phyloP scores from a whole-genome alignment of 2,888 invertebrate species.

The Chloroclystis v-ata region DNA sequence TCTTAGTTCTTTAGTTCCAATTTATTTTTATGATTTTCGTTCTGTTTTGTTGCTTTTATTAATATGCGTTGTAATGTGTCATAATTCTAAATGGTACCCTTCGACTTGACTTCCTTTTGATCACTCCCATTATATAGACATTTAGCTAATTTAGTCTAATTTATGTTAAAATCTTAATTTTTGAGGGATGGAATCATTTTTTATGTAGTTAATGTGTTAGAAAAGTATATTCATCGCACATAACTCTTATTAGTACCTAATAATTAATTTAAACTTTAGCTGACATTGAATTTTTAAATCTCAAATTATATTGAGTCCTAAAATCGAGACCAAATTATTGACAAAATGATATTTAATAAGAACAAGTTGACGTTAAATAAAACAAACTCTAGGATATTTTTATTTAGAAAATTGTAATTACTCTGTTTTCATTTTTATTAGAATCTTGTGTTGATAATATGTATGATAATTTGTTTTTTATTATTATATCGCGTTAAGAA shows the following conservation, averaged over 20 bases:
- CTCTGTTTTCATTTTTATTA: slow-evolving; percentile 65
- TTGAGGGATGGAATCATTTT: slow-evolving; percentile 15
- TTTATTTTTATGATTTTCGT: slow-evolving; percentile 41
- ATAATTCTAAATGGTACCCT: slow-evolving; percentile 28
- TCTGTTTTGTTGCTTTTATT: slow-evolving; percentile 64
- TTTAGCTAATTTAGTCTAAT: slow-evolving; percentile 30
- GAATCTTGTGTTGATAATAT: slow-evolving; percentile 72
- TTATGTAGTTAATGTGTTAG: slow-evolving; percentile 16
- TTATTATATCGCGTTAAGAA: slow-evolving; percentile 71
- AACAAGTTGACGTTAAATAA: slow-evolving; percentile 50
- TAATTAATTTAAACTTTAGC: slow-evolving; percentile 16
- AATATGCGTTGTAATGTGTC: slow-evolving; percentile 35
- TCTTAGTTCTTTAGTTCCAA: slow-evolving; percentile 54
- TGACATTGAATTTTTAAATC: slow-evolving; percentile 21
- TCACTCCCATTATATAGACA: slow-evolving; percentile 30
- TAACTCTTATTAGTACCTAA: slow-evolving; percentile 11
- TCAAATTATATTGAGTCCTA: slow-evolving; percentile 41
- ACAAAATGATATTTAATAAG: slow-evolving; percentile 44
- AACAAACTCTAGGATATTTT: slow-evolving; percentile 47
- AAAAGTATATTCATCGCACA: slow-evolving; percentile 23
- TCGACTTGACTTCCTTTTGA: slow-evolving; percentile 17
- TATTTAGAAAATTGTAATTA: slow-evolving; percentile 71
- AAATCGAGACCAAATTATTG: slow-evolving; percentile 69
- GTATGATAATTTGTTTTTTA: slow-evolving; percentile 67
- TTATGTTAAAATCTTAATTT: slow-evolving; percentile 22